phyloP scores from a whole-genome alignment of 2,888 invertebrate species.

The Leptothorax acervorum region DNA sequence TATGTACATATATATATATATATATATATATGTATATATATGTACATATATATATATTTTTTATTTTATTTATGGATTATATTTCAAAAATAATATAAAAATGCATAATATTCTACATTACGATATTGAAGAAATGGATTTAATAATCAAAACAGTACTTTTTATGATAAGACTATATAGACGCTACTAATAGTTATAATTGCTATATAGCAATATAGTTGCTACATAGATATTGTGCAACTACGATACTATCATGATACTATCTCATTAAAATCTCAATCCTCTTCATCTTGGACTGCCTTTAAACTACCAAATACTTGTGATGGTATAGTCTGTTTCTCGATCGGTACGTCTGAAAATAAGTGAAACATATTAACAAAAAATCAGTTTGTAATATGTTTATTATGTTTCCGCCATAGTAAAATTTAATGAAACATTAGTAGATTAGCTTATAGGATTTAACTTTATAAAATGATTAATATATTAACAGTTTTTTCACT shows the following conservation, averaged over 20 bases:
- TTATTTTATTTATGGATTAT: background rate
- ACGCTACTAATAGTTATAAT: background rate
- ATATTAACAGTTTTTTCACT: background rate
- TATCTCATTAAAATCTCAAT: conserved; percentile 46
- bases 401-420: background rate
- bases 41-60: no score
- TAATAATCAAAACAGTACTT: background rate
- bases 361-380: conserved; percentile 40
- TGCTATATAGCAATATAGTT: background rate
- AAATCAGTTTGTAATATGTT: background rate
- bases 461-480: background rate
- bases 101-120: background rate
- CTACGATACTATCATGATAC: background rate
- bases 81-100: background rate
- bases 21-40: no score
- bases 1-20: no score
- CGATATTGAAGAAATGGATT: background rate
- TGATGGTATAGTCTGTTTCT: conserved; percentile 94
- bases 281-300: conserved; percentile 69
- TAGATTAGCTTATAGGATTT: background rate
- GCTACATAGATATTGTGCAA: background rate
- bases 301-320: conserved; percentile 96
- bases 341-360: conserved; percentile 89
- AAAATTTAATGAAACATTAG: background rate
- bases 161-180: background rate